These are phyloP conservation scores for Spilarctia lutea DNA, from an alignment of 2,888 invertebrate species.

Conservation along the genomic window DNA sequence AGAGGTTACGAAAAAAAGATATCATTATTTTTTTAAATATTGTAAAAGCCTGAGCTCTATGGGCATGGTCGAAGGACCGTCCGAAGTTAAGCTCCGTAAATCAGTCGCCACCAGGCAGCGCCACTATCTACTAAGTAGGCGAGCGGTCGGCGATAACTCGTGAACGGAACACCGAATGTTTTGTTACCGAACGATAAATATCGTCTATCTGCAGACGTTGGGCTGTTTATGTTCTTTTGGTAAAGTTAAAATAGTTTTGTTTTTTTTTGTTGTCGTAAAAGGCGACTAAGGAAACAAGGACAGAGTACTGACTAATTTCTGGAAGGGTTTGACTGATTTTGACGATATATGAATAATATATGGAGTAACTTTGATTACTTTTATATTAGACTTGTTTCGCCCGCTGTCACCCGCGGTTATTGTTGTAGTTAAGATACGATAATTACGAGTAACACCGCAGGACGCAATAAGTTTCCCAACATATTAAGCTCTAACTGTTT, in stretches of 20 bases:
- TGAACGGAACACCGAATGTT: conserved; percentile 30
- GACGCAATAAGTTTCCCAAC: too few relatives aligned
- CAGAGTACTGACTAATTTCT: too few relatives aligned
- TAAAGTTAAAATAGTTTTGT: not conserved
- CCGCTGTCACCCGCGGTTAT: too few relatives aligned
- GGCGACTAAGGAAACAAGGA: too few relatives aligned
- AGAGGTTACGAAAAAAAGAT: not conserved
- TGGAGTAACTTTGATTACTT: too few relatives aligned
- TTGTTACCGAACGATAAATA: conserved; percentile 27
- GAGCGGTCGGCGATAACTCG: conserved; percentile 38
- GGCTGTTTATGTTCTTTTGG: conserved; percentile 13
- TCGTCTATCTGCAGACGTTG: conserved; percentile 17
- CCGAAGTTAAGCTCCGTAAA: conserved; percentile 47
- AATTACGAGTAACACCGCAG: too few relatives aligned
- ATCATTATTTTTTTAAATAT: not conserved
- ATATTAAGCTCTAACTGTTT: too few relatives aligned
- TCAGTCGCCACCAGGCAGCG: conserved; percentile 52
- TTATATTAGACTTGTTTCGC: too few relatives aligned
- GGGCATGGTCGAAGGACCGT: not conserved
- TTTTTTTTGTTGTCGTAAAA: not conserved
- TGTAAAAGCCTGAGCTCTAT: not conserved
- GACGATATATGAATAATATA: too few relatives aligned
- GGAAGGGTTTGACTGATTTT: too few relatives aligned
- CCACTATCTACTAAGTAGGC: conserved; percentile 43
- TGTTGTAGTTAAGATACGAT: too few relatives aligned